Evolutionary conservation across 2,113 vertebrate species (phyloP).

Genomic region (Gasterosteus aculeatus): DNA sequence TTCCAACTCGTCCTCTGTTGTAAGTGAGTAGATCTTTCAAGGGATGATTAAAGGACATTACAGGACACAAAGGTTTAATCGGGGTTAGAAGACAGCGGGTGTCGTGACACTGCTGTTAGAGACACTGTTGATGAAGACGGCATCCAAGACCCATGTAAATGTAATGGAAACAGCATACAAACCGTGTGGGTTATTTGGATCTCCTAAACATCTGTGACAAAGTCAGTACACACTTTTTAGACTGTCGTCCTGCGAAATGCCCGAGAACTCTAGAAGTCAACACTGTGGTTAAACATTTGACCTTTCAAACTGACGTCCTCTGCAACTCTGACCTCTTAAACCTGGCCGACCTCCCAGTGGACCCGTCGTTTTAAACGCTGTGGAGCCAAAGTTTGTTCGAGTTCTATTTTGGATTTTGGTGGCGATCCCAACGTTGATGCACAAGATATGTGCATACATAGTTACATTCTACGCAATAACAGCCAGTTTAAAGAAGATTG

Average conservation of each 20-base stretch:
- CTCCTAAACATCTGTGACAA: constrained; percentile 2
- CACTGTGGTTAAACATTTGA: constrained; percentile 19
- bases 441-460: background rate
- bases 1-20: background rate
- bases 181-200: background rate
- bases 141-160: constrained; percentile 23
- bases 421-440: background rate
- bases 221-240: background rate
- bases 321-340: constrained; percentile 16
- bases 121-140: constrained; percentile 7
- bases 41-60: background rate
- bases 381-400: background rate
- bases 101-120: constrained; percentile 3
- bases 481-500: background rate
- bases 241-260: background rate
- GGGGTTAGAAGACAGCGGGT: constrained; percentile 6
- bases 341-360: constrained; percentile 13
- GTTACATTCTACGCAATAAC: background rate
- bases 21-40: constrained; percentile 2
- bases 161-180: background rate
- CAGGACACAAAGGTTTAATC: constrained; percentile 12
- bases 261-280: background rate
- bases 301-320: constrained; percentile 15
- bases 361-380: background rate
- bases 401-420: background rate